These are phyloP conservation scores for Anarhynchus alexandrinus DNA, from an alignment of 2,113 vertebrate species.

Conservation along the genomic window DNA sequence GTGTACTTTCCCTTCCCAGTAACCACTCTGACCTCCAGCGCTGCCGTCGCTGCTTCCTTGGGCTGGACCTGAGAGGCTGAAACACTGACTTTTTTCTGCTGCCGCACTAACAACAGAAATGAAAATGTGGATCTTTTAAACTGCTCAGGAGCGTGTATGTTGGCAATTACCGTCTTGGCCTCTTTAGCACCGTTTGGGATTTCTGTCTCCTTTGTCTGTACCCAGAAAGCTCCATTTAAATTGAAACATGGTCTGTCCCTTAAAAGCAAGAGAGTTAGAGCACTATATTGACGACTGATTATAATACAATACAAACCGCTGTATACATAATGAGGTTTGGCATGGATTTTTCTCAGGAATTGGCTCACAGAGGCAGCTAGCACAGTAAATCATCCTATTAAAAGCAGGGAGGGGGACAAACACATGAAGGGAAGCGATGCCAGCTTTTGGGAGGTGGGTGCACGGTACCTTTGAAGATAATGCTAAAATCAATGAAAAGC, in stretches of 20 bases:
- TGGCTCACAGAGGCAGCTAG: not conserved
- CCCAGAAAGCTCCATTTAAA: not conserved
- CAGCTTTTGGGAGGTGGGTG: not conserved
- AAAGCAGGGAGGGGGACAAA: not conserved
- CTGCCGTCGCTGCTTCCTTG: not conserved
- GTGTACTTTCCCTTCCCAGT: conserved; percentile 33
- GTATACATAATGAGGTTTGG: not conserved
- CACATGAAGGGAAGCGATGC: not conserved
- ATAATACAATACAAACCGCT: not conserved
- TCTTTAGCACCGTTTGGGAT: not conserved
- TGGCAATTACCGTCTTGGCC: not conserved
- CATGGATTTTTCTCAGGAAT: not conserved
- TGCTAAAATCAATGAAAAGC: not conserved
- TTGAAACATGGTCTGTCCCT: not conserved
- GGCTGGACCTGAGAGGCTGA: not conserved
- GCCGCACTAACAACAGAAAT: not conserved
- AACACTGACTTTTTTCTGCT: not conserved
- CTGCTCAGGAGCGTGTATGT: not conserved
- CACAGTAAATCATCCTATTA: not conserved
- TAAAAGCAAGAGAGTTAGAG: not conserved
- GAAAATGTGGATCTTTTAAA: not conserved
- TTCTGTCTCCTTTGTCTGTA: not conserved
- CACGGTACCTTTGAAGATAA: not conserved
- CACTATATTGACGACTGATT: not conserved
- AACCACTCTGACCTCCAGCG: conserved; percentile 40